phyloP scores from a whole-genome alignment of 2,888 invertebrate species.

The Zygaena filipendulae region DNA sequence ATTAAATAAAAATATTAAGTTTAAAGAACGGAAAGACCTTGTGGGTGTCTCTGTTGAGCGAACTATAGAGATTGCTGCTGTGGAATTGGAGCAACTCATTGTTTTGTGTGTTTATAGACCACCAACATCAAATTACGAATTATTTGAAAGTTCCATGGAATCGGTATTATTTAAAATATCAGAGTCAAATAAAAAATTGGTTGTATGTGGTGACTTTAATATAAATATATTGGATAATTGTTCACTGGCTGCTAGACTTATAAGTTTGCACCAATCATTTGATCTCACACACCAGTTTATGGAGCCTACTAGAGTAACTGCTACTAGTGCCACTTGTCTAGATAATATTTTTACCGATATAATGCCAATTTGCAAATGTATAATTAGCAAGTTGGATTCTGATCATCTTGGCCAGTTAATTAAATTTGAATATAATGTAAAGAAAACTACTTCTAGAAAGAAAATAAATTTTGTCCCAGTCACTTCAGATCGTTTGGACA shows the following conservation, averaged over 20 bases:
- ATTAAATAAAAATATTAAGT: no score
- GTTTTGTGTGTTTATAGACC: conserved; percentile 5
- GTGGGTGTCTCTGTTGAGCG: no score
- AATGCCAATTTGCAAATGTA: no score
- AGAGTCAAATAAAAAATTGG: conserved; percentile 1
- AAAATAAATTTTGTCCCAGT: no score
- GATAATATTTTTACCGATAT: conserved; percentile 6
- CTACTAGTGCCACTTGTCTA: conserved; percentile 3
- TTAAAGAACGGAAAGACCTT: no score
- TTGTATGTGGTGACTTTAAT: conserved; percentile 7
- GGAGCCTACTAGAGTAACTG: conserved; percentile 3
- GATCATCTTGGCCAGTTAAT: no score
- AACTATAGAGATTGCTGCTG: conserved; percentile 3
- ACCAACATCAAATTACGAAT: conserved; percentile 1
- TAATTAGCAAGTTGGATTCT: no score
- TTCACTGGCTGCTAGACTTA: neutral
- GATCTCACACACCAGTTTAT: neutral
- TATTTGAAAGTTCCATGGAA: conserved; percentile 3
- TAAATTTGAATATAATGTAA: no score
- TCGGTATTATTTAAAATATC: neutral
- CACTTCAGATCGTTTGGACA: no score
- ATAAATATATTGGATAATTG: conserved; percentile 1
- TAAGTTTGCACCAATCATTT: conserved; percentile 1
- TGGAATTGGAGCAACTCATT: conserved; percentile 2
- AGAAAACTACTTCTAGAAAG: no score